Conservation (phyloP, 2,888 invertebrate species). For the Dilophus febrilis region DNA sequence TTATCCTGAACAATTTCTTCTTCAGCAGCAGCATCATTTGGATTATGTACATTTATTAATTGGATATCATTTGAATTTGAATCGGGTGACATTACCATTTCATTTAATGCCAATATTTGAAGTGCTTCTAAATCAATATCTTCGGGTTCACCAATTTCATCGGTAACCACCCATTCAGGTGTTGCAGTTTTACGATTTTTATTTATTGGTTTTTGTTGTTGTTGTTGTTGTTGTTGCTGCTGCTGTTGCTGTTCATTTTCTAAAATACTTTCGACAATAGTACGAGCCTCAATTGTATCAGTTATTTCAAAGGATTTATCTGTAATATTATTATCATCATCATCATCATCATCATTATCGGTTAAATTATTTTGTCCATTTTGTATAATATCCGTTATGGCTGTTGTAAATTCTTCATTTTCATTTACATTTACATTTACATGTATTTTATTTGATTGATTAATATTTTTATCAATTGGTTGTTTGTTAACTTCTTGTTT, state of each 20-base stretch:
- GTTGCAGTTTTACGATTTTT: not conserved
- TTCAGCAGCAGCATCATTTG: not conserved
- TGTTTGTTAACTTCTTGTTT: too few relatives aligned
- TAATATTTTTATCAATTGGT: too few relatives aligned
- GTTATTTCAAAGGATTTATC: not conserved
- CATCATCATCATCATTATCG: not conserved
- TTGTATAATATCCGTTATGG: not conserved
- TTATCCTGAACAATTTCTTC: not conserved
- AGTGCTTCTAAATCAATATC: too few relatives aligned
- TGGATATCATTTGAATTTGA: not conserved
- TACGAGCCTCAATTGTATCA: not conserved
- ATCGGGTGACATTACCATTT: too few relatives aligned
- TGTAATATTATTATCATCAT: not conserved
- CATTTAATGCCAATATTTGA: too few relatives aligned
- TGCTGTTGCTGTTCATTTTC: slow-evolving; percentile 13
- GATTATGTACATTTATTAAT: not conserved
- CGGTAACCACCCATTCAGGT: slow-evolving; percentile 2
- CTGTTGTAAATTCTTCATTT: not conserved
- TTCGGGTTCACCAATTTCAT: slow-evolving; percentile 2
- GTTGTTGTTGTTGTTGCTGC: not conserved
- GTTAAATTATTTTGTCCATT: too few relatives aligned
- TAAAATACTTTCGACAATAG: not conserved
- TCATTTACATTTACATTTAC: not conserved
- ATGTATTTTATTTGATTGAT: not conserved
- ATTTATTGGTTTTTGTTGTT: not conserved